These are phyloP conservation scores for Mohoua ochrocephala DNA, from an alignment of 2,113 vertebrate species.

Conservation along the genomic window DNA sequence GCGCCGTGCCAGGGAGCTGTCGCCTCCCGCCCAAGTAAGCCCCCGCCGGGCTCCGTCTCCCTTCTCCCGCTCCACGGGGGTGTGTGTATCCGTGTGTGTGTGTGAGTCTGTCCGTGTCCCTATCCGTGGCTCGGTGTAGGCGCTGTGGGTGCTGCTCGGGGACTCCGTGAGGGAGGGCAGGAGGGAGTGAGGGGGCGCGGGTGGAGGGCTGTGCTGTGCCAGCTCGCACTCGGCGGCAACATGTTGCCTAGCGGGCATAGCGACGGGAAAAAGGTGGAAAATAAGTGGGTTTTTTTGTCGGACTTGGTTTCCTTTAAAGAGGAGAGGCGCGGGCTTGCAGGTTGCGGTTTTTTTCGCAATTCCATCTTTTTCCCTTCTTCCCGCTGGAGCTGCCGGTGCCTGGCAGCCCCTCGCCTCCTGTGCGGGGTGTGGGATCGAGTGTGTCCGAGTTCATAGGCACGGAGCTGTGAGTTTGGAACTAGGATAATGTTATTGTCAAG, in stretches of 20 bases:
- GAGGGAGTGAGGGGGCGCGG: neutral
- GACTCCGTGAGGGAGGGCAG: neutral
- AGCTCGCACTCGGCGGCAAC: neutral
- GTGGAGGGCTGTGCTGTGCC: neutral
- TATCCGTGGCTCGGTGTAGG: neutral
- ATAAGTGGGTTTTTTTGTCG: fast-evolving
- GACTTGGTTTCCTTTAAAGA: neutral
- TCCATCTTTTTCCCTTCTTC: neutral
- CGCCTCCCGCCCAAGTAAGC: neutral
- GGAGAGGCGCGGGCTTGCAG: neutral
- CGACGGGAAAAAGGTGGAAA: neutral
- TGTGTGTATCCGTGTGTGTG: neutral
- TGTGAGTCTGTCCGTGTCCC: neutral
- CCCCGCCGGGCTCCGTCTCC: neutral
- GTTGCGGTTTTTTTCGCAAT: neutral
- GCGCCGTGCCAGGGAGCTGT: neutral
- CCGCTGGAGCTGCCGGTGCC: neutral
- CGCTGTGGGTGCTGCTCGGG: neutral
- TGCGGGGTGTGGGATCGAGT: neutral
- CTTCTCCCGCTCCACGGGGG: neutral
- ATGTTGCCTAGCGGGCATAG: neutral
- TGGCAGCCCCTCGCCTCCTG: no score
- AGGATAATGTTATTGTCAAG: neutral
- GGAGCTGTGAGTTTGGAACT: neutral
- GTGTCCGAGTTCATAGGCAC: fast-evolving